Evolutionary conservation across 37 sponge, comb jelly and placozoan genomes (phyloP).

Genomic region (Axinella damicornis): DNA sequence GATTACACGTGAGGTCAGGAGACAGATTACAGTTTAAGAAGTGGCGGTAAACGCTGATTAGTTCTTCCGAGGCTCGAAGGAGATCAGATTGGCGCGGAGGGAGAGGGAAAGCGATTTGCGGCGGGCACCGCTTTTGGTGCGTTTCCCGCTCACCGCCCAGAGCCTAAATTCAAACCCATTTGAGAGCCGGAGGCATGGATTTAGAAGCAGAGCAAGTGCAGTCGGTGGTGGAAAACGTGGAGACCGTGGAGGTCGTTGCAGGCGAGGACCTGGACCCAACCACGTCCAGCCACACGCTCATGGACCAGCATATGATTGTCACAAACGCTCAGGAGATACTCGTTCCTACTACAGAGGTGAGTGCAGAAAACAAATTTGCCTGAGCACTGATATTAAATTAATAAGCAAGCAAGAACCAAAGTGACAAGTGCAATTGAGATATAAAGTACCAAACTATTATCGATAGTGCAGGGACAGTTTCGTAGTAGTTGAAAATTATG

Average conservation of each 20-base stretch:
- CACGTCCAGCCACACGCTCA: conserved; percentile 8
- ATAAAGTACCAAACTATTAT: too few relatives aligned
- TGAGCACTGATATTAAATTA: too few relatives aligned
- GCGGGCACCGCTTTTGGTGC: conserved; percentile 18
- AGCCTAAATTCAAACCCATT: not conserved
- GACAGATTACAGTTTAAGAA: conserved; percentile 72
- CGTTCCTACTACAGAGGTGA: conserved; percentile 53
- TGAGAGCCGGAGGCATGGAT: conserved; percentile 46
- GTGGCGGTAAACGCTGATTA: conserved; percentile 64
- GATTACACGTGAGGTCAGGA: conserved; percentile 93
- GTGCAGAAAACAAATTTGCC: too few relatives aligned
- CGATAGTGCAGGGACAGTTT: too few relatives aligned
- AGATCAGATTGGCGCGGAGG: not conserved
- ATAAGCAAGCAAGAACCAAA: too few relatives aligned
- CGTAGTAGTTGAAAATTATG: too few relatives aligned
- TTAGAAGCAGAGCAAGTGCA: conserved; percentile 33
- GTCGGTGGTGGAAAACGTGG: conserved; percentile 42
- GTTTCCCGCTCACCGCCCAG: too few relatives aligned
- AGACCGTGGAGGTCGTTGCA: conserved; percentile 74
- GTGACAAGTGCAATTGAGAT: too few relatives aligned
- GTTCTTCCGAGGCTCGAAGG: not conserved
- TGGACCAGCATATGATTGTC: conserved; percentile 47
- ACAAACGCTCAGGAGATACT: conserved; percentile 44
- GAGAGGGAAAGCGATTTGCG: not conserved
- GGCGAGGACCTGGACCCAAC: conserved; percentile 23